Base-by-base conservation (phyloP, 2,797 vertebrate genomes). In the Falco novaeseelandiae region DNA sequence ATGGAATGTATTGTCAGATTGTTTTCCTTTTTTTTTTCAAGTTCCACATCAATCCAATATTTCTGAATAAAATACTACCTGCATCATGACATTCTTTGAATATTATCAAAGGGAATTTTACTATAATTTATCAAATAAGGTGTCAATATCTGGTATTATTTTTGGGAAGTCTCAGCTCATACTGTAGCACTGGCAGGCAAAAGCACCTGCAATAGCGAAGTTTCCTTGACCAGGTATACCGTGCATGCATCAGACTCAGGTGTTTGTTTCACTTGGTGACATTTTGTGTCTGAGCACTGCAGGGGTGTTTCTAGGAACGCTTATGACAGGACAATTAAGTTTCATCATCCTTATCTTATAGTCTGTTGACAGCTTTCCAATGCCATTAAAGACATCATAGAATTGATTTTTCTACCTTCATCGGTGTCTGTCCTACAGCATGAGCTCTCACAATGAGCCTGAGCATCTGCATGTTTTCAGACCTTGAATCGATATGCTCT, bases 401-500 rank as follows among this genome's bases (percentile, higher is more conserved):
- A 84, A 96, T 95, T 89, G 92, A 93, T 94, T 96, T 96, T 96
- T 89, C 52, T 93, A 73, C 81, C 71, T 74, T 73, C 67, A 38
- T 57, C 87, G 44, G 70, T 48, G 80, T 85, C 81, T 95, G 87
- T 87, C 74, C 81, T 91, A 52, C 63, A 77, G 63, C 67, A 30
- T 89, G 92, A 93, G 48, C 71, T 92, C 67, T 83, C 55, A 73
- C 94, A 92, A 94, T 91, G 48, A 95, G 63, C 59, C 67, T 38
- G 57, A 89, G 67, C 48, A 30, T 83, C 90, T 87, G 83, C 81
- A 2, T 48, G 36, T 62, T 89, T 91, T 80, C 81, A 85, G 59
- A 23, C 22, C 55, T 59, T 34, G 48, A 95, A 93, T 94, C 89
- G 11, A 95, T 95, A 85, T 2, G 3, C 14, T 89, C 63, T 70